These are phyloP conservation scores for Calliopum simillimum DNA, from an alignment of 2,888 invertebrate genomes.

Conservation along the genomic window DNA sequence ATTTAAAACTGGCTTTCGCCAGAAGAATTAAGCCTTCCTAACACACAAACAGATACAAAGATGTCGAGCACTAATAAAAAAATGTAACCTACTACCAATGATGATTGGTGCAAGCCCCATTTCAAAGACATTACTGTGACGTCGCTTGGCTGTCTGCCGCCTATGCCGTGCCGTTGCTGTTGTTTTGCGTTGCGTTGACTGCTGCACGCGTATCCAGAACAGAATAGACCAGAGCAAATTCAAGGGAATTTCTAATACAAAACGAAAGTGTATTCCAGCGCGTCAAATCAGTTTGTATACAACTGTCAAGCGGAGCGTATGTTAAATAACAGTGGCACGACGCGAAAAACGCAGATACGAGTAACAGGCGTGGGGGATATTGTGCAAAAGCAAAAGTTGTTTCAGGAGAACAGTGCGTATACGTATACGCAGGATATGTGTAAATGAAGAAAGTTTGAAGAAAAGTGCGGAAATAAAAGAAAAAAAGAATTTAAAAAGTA, in stretches of 20 bases:
- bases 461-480: neutral
- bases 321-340: constrained; percentile 11
- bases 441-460: neutral
- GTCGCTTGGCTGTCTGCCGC: constrained; percentile 9
- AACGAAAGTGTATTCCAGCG: constrained; percentile 41
- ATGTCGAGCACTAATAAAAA: no score
- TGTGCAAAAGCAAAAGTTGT: neutral
- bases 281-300: constrained; percentile 52
- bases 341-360: neutral
- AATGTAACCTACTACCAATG: no score
- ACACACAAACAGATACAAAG: no score
- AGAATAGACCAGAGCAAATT: neutral
- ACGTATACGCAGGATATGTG: neutral
- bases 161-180: neutral
- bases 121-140: constrained; percentile 6
- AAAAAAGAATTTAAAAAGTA: neutral
- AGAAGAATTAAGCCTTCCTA: no score
- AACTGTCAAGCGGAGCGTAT: constrained; percentile 52
- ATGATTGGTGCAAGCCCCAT: neutral
- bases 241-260: constrained; percentile 11
- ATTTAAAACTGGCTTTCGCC: no score
- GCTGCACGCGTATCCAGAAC: neutral
- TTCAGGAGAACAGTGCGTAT: no score
- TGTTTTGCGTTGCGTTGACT: no score
- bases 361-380: neutral